A percentile compares a stretch with the other conserved stretches of the same genome.
phyloP scores from a whole-genome alignment of 2,888 invertebrate genomes.

The Coenonympha glycerion region DNA sequence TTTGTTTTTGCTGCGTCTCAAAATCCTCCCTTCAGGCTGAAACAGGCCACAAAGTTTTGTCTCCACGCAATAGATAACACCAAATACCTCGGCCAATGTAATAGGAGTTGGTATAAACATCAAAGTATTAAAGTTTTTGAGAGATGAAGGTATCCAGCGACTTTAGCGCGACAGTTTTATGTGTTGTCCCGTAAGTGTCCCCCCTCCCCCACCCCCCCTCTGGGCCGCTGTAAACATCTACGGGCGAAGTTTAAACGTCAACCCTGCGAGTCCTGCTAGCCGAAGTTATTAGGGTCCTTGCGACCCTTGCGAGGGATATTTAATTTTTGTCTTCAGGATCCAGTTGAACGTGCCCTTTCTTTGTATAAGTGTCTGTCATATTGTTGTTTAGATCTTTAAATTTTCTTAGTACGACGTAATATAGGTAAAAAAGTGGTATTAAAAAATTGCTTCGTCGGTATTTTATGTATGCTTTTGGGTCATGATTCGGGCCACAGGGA shows the following conservation, averaged over 20 bases:
- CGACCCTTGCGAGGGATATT: constrained; percentile 44
- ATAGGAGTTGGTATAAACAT: no score
- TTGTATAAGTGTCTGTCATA: constrained; percentile 21
- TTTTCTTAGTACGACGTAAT: no score
- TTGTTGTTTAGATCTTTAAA: no score
- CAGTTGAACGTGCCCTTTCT: constrained; percentile 23
- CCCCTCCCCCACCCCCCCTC: constrained; percentile 34
- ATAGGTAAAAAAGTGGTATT: no score
- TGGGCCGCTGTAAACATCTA: constrained; percentile 56
- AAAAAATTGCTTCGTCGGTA: no score
- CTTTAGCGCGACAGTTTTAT: constrained; percentile 44
- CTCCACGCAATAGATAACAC: no score
- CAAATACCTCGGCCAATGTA: background rate
- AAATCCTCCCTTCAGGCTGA: no score
- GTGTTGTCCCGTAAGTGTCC: constrained; percentile 51
- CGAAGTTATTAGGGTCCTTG: constrained; percentile 58
- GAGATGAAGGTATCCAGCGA: constrained; percentile 38
- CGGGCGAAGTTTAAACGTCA: constrained; percentile 63
- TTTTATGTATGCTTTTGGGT: no score
- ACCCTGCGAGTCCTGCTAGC: constrained; percentile 49
- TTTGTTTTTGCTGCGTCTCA: no score
- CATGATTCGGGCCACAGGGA: no score
- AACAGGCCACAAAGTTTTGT: no score
- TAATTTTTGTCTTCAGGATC: constrained; percentile 49
- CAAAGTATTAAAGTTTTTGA: constrained; percentile 11